These are phyloP conservation scores for Bradypus variegatus DNA, from an alignment of 2,797 vertebrate genomes.

Conservation along the genomic window DNA sequence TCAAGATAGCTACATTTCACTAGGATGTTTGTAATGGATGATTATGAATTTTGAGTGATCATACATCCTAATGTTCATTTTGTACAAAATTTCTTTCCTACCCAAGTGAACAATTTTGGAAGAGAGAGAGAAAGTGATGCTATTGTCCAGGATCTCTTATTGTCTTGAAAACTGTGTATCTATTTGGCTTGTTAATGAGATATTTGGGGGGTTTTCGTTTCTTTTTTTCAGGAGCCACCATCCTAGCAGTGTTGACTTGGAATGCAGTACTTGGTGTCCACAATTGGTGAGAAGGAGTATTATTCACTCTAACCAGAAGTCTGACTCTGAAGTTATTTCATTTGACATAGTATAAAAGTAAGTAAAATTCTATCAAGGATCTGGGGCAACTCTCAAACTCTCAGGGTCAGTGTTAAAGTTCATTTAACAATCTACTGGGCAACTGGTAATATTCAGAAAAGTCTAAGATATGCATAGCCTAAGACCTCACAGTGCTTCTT, in stretches of 20 bases:
- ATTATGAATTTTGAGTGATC: not conserved
- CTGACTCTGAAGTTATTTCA: no score
- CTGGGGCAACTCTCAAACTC: not conserved
- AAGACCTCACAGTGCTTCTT: not conserved
- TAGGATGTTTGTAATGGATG: not conserved
- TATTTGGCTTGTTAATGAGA: not conserved
- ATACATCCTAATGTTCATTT: not conserved
- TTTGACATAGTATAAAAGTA: not conserved
- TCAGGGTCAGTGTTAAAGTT: accelerated
- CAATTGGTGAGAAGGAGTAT: not conserved
- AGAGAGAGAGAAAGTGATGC: not conserved
- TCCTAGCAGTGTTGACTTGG: not conserved
- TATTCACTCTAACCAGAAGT: not conserved
- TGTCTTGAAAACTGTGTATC: not conserved
- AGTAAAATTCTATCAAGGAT: not conserved
- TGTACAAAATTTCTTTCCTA: not conserved
- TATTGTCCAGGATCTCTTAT: not conserved
- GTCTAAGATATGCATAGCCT: not conserved
- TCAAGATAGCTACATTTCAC: not conserved
- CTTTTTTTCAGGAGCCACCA: not conserved
- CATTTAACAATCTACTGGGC: not conserved
- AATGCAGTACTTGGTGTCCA: not conserved
- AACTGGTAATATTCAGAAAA: not conserved
- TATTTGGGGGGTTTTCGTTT: not conserved
- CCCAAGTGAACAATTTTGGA: not conserved